Base-by-base conservation (phyloP, 2,113 vertebrate genomes). In the Falco punctatus region DNA sequence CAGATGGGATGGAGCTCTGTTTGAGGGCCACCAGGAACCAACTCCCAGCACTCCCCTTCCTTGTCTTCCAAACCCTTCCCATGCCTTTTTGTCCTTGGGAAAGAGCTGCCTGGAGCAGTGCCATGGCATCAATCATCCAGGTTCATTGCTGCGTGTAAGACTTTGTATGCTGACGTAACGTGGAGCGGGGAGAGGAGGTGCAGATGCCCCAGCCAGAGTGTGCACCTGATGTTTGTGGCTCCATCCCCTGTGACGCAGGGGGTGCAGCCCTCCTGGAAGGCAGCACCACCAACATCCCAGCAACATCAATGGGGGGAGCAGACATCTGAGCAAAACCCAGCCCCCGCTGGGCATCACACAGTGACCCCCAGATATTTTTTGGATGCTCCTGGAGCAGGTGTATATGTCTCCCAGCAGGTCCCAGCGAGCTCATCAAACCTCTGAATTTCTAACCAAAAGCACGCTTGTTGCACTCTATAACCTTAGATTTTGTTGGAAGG, bases 341-440 rank as follows among this genome's bases (percentile, higher is more conserved):
- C 32, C 15, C 12, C 35, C 2, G 1, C 17, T 58, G 73, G 44
- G 23, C 27, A 66, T 51, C 52, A 33, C 27, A 8, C 0, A 0
- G 7, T 59, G 67, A 72, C 66, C 44, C 52, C 23, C 74, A 46
- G 46, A 40, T 66, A 33, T 33, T 79, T 78, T 85, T 38, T 0
- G 1, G 27, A 21, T 38, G 32, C 46, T 86, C 33, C 58, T 46
- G 38, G 3, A 46, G 38, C 22, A 27, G 21, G 38, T 5, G 9
- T n/a, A 24, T 80, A 22, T 65, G 22, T 52, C 27, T 79, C 44
- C 33, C 23, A 35, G 72, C 72, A 59, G 38, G 26, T 52, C 70
- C 38, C 27, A 40, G 51, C 2, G 5, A 79, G 65, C 65, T 51
- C 66, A 33, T 65, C 81, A 72, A 44, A 13, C 46, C 28, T 51